Evolutionary conservation across 2,797 vertebrate genomes (phyloP).

Genomic region (Neoniphon sammara): DNA sequence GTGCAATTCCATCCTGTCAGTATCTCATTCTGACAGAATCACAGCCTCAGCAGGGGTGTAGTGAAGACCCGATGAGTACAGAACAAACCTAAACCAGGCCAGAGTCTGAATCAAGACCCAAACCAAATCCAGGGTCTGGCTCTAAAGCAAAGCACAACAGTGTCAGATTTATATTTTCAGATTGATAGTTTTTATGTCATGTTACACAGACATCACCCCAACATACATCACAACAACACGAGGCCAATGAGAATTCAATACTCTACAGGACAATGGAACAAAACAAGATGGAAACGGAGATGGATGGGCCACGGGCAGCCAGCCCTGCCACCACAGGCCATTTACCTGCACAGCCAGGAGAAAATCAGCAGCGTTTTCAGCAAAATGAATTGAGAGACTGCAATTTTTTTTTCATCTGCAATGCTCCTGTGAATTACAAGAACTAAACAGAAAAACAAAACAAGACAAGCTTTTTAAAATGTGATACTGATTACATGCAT

Average conservation of each 20-base stretch:
- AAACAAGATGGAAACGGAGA: constrained; percentile 51
- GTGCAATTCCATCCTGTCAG: neutral
- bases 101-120: constrained; percentile 6
- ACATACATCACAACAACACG: constrained; percentile 6
- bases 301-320: constrained; percentile 45
- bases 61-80: constrained; percentile 10
- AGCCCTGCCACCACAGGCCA: constrained; percentile 49
- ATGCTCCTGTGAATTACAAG: constrained; percentile 45
- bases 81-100: constrained; percentile 28
- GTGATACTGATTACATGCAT: too few species aligned
- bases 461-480: neutral
- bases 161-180: neutral
- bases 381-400: neutral
- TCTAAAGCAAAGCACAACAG: neutral
- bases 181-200: neutral
- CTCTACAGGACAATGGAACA: constrained; percentile 50
- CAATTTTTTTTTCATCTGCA: constrained; percentile 29
- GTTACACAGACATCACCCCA: neutral
- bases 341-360: constrained; percentile 50
- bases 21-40: constrained; percentile 15
- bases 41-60: neutral
- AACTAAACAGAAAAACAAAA: constrained; percentile 25
- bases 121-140: constrained; percentile 3
- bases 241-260: constrained; percentile 35
- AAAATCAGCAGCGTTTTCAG: constrained; percentile 33